Evolutionary conservation across 2,888 invertebrate genomes (phyloP), one percentile per base, ranked within the genome.

Genomic region (Zaprionus obscuricornis): DNA sequence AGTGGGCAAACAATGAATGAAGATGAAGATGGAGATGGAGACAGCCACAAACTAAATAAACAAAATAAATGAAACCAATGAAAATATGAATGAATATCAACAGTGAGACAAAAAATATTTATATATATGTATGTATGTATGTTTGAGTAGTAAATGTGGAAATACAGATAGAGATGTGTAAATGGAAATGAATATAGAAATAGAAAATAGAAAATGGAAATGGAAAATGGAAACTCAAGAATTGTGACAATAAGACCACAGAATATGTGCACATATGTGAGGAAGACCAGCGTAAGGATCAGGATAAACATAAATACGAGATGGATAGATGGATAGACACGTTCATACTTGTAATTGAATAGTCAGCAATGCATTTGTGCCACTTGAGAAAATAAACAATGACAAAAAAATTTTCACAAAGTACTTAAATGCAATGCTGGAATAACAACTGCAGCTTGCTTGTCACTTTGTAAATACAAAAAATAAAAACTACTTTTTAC

Each of bases 361-460:
- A n/a, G n/a, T n/a, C n/a, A n/a, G n/a, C n/a, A n/a, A n/a, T n/a
- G n/a, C n/a, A n/a, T n/a, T n/a, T n/a, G 46, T 59, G 18, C 60
- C 85, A 57, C 75, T 66, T 71, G 62, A 63, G 57, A 75, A 85
- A 78, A 78, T 78, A 85, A 85, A 78, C 84, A 78, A 79, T 85
- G 84, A 85, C 79, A 66, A 65, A 36, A 75, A 67, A n/a, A n/a
- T n/a, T 77, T 85, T 69, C 66, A 83, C 83, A 85, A 83, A 77
- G 77, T 85, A 75, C 77, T 77, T 59, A 78, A 69, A 77, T 78
- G 74, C 76, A 10, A 26, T 55, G 36, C 39, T 45, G 65, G 40
- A 54, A 52, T 29, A 73, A 73, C 74, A 73, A 66, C 55, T 77
- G 79, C 85, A 85, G 79, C 85, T 74, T 83, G 76, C 69, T 60